Conservation (phyloP, 2,797 vertebrate genomes). For the Ataeniobius toweri region DNA sequence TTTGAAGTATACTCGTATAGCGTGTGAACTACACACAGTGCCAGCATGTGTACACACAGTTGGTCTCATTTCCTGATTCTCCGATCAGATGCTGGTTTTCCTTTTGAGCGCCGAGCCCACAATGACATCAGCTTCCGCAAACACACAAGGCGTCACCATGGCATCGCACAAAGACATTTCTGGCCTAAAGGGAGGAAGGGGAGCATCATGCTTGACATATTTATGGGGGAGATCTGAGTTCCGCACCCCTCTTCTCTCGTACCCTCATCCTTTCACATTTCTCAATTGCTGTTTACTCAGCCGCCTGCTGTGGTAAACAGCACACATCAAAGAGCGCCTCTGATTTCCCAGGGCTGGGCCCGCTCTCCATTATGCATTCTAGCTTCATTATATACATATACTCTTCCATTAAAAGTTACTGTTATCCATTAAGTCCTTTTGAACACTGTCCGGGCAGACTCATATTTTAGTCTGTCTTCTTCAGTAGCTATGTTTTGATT, state of each 20-base stretch:
- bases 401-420: conserved; percentile 43
- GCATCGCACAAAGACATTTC: conserved; percentile 87
- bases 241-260: conserved; percentile 35
- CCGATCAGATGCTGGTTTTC: conserved; percentile 66
- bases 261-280: conserved; percentile 19
- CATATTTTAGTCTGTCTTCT: conserved; percentile 32
- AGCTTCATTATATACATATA: conserved; percentile 20
- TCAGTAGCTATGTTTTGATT: conserved; percentile 24
- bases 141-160: conserved; percentile 88
- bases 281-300: conserved; percentile 68
- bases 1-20: conserved; percentile 38
- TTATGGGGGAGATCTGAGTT: conserved; percentile 66
- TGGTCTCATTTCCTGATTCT: conserved; percentile 83
- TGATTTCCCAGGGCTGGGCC: conserved; percentile 40
- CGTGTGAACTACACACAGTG: conserved; percentile 74
- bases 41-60: conserved; percentile 81
- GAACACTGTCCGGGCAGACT: conserved; percentile 34
- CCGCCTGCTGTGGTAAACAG: conserved; percentile 69
- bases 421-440: conserved; percentile 49
- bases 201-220: conserved; percentile 84
- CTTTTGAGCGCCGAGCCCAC: conserved; percentile 80
- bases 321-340: conserved; percentile 57
- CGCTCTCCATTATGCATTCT: conserved; percentile 29
- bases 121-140: conserved; percentile 94
- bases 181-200: conserved; percentile 77